Conservation (phyloP, 2,888 invertebrate species). For the Cataglyphis altisquamis region DNA sequence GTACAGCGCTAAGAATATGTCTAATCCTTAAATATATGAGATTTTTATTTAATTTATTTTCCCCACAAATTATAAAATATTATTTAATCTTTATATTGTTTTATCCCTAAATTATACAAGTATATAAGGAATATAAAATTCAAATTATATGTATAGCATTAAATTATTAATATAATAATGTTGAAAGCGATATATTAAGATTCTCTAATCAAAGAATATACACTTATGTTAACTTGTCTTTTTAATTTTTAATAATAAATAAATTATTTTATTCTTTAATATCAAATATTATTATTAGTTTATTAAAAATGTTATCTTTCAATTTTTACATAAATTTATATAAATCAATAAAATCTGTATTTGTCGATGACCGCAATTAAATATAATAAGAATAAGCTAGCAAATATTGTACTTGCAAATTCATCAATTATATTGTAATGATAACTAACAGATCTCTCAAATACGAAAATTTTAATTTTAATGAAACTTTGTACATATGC, state of each 20-base stretch:
- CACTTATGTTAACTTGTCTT: neutral
- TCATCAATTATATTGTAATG: neutral
- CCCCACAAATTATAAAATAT: neutral
- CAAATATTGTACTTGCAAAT: neutral
- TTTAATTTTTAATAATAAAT: neutral
- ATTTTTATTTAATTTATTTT: neutral
- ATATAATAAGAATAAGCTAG: neutral
- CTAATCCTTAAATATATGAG: neutral
- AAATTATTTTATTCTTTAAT: neutral
- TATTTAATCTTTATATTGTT: neutral
- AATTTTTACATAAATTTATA: neutral
- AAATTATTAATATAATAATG: neutral
- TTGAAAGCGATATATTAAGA: neutral
- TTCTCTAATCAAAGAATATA: neutral
- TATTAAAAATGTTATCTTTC: neutral
- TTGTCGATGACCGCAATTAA: neutral
- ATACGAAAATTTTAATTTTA: constrained; percentile 11
- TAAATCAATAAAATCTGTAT: constrained; percentile 9
- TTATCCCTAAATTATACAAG: neutral
- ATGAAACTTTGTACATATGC: neutral
- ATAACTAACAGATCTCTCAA: neutral
- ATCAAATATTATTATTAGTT: neutral
- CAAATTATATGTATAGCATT: neutral
- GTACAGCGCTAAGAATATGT: neutral
- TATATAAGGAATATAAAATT: neutral